Evolutionary conservation across 2,113 vertebrate genomes (phyloP).

Genomic region (Hypomesus transpacificus): DNA sequence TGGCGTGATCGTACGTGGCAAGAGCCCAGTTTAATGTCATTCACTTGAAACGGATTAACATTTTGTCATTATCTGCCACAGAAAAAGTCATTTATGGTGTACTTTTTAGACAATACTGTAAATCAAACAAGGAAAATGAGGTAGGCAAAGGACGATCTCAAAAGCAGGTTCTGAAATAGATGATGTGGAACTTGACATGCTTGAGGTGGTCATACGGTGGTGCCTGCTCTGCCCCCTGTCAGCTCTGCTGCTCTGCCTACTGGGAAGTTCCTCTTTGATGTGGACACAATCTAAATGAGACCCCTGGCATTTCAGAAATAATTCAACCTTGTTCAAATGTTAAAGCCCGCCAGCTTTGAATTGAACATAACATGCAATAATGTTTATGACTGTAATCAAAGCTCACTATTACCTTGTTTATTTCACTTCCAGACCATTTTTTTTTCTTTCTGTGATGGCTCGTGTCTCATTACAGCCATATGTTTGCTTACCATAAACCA

Average conservation of each 20-base stretch:
- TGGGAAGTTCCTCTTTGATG: slow-evolving; percentile 1
- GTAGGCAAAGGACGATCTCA: no score
- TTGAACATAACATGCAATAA: slow-evolving; percentile 14
- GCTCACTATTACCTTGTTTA: slow-evolving; percentile 38
- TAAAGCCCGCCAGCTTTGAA: slow-evolving; percentile 5
- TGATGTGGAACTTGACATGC: no score
- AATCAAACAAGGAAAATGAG: no score
- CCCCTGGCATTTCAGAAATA: slow-evolving; percentile 5
- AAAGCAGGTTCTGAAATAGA: no score
- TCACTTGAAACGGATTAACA: no score
- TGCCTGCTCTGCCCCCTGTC: no score
- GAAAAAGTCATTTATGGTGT: no score
- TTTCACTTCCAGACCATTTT: slow-evolving; percentile 25
- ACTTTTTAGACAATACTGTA: no score
- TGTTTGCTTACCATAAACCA: slow-evolving; percentile 33
- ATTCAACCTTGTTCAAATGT: slow-evolving; percentile 1
- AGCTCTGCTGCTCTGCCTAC: not conserved
- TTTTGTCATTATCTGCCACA: no score
- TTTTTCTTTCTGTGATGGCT: slow-evolving; percentile 38
- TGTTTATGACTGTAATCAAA: slow-evolving; percentile 44
- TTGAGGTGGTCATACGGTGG: no score
- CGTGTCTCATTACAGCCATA: slow-evolving; percentile 49
- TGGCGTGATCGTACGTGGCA: no score
- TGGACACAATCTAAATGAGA: slow-evolving; percentile 1
- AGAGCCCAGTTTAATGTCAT: no score